Conservation (phyloP, 2,888 invertebrate species). For the Pecten maximus region DNA sequence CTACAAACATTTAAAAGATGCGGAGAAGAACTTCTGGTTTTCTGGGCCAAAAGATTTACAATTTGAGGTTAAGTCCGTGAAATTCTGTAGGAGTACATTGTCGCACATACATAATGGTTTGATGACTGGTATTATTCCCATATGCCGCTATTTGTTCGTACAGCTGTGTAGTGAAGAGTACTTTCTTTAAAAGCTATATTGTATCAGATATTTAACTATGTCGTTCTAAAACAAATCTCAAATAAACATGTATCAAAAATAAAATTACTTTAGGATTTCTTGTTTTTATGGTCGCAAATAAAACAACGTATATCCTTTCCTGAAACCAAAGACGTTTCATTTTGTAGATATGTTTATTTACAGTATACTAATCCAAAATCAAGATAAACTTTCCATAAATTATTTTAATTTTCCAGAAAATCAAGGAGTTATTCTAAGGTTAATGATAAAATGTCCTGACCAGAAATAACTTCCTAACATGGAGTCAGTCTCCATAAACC, state of each 20-base stretch:
- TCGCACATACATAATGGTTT: not conserved
- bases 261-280: too few species aligned
- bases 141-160: not conserved
- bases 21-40: not conserved
- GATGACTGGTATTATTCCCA: not conserved
- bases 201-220: not conserved
- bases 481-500: too few species aligned
- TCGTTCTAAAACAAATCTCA: not conserved
- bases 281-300: too few species aligned
- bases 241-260: not conserved
- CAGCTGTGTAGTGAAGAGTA: not conserved
- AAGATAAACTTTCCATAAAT: too few species aligned
- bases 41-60: slow-evolving; percentile 11
- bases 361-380: too few species aligned
- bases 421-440: too few species aligned
- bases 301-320: too few species aligned
- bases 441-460: too few species aligned
- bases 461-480: too few species aligned
- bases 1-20: not conserved
- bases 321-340: too few species aligned
- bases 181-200: not conserved
- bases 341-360: too few species aligned
- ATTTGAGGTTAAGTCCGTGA: not conserved
- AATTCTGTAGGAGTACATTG: not conserved
- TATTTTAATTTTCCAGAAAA: too few species aligned